Evolutionary conservation across 1,140 invertebrate species (phyloP).

Genomic region (Plodia interpunctella): DNA sequence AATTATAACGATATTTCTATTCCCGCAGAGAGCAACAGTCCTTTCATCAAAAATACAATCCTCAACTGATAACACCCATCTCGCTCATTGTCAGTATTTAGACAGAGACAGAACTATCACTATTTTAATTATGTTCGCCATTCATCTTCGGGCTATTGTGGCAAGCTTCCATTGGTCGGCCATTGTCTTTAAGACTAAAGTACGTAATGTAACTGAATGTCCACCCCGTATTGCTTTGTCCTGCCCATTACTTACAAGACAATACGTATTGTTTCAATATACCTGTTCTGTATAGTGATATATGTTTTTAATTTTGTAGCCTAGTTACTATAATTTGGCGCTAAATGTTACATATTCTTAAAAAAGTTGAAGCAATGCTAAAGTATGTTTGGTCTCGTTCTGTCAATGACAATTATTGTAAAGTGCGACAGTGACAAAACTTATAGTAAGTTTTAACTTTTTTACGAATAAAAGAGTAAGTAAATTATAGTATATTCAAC

Average conservation of each 20-base stretch:
- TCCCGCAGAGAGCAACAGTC: not conserved
- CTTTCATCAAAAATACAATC: slow-evolving; percentile 6
- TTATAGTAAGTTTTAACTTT: too few species aligned
- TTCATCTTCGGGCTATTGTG: not conserved
- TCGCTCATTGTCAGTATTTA: not conserved
- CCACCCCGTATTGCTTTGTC: not conserved
- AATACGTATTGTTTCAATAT: not conserved
- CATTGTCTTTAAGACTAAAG: slow-evolving; percentile 2
- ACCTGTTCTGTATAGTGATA: not conserved
- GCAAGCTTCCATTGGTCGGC: not conserved
- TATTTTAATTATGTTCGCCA: slow-evolving; percentile 4
- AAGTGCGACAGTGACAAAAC: too few species aligned
- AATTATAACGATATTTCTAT: not conserved
- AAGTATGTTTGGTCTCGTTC: too few species aligned
- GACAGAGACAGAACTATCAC: not conserved
- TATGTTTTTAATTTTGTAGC: too few species aligned
- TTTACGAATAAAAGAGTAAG: too few species aligned
- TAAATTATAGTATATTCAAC: too few species aligned
- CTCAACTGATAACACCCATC: not conserved
- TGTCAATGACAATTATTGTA: too few species aligned
- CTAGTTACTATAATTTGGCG: too few species aligned
- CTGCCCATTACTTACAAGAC: not conserved
- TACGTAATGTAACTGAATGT: slow-evolving; percentile 1
- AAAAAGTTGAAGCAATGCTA: too few species aligned
- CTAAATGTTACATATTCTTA: too few species aligned